These are phyloP conservation scores for Syrmaticus mikado DNA, from an alignment of 2,113 vertebrate genomes.

Conservation along the genomic window DNA sequence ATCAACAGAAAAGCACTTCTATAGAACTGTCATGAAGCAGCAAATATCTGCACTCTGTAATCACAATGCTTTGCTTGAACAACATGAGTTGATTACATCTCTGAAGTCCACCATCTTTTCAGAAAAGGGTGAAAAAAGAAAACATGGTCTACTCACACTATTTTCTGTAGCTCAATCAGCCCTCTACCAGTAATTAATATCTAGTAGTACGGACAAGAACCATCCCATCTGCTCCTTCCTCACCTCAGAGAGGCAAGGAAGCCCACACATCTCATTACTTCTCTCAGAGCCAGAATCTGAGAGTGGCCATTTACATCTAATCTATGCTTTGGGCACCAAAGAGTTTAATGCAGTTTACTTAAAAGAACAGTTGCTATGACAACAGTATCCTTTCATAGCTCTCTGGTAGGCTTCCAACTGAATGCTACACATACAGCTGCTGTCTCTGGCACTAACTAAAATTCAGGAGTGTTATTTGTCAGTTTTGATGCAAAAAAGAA, in stretches of 20 bases:
- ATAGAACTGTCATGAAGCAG: not conserved
- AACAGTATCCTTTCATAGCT: rapidly evolving
- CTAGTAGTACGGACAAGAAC: not conserved
- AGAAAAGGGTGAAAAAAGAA: not conserved
- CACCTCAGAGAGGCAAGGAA: not conserved
- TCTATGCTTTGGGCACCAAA: not conserved
- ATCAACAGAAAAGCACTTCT: not conserved
- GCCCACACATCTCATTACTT: rapidly evolving
- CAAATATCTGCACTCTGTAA: rapidly evolving
- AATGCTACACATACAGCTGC: rapidly evolving
- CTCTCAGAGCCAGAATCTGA: not conserved
- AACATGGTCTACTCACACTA: not conserved
- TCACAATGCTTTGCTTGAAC: not conserved
- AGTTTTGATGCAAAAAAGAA: rapidly evolving
- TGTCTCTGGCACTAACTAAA: not conserved
- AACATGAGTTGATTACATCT: too few species aligned
- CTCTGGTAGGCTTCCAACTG: not conserved
- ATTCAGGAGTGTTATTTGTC: rapidly evolving
- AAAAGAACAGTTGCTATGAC: not conserved
- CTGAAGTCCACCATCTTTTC: not conserved
- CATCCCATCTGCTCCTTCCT: not conserved
- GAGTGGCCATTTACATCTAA: rapidly evolving
- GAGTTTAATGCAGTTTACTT: not conserved
- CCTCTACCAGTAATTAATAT: not conserved
- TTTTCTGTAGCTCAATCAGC: not conserved